phyloP scores from a whole-genome alignment of 2,113 vertebrate genomes.

The Tragulus kanchil region DNA sequence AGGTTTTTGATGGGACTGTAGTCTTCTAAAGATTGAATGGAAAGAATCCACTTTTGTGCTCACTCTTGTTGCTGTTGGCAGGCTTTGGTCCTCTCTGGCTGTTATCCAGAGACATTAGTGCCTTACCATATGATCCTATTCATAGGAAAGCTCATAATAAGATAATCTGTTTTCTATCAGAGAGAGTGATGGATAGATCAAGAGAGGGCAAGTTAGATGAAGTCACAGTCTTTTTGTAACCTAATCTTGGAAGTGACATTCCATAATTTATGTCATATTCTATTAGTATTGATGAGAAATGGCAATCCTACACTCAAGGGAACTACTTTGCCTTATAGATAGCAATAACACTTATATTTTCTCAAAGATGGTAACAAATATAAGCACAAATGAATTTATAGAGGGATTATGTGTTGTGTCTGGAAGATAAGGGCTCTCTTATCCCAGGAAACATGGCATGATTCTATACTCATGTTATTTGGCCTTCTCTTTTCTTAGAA shows the following conservation, averaged over 20 bases:
- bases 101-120: not conserved
- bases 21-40: not conserved
- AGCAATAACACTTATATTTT: not conserved
- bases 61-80: not conserved
- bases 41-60: not conserved
- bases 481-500: not conserved
- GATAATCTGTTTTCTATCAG: not conserved
- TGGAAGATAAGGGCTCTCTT: not conserved
- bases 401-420: not conserved
- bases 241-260: not conserved
- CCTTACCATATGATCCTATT: not conserved
- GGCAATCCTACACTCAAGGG: not conserved
- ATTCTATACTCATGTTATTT: not conserved
- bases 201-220: not conserved
- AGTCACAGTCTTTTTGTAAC: not conserved
- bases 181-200: not conserved
- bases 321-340: not conserved
- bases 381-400: not conserved
- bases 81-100: not conserved
- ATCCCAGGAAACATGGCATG: not conserved
- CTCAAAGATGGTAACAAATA: not conserved
- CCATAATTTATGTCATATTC: not conserved
- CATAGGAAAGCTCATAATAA: not conserved
- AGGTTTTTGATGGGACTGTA: not conserved
- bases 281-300: conserved; percentile 2